These are phyloP conservation scores for Oryctes rhinoceros DNA, from an alignment of 1,140 invertebrate genomes.

Conservation along the genomic window DNA sequence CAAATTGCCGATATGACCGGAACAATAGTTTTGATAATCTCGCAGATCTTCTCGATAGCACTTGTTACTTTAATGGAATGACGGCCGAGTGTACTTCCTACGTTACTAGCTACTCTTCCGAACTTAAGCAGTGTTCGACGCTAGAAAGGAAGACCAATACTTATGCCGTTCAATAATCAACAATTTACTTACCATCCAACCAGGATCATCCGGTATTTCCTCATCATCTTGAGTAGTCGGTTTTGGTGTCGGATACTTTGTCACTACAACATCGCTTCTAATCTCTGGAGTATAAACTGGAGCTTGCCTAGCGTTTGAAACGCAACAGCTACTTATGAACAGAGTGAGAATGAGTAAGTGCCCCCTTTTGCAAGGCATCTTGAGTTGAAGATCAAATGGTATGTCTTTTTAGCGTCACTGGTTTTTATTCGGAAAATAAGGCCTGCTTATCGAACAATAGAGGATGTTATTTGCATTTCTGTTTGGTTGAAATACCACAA, in stretches of 20 bases:
- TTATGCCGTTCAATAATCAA: no score
- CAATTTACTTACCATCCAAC: slow-evolving; percentile 48
- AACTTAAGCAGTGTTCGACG: slow-evolving; percentile 54
- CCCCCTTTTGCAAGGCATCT: not conserved
- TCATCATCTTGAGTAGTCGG: slow-evolving; percentile 12
- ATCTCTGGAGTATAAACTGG: slow-evolving; percentile 13
- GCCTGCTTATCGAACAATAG: not conserved
- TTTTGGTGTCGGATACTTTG: slow-evolving; percentile 45
- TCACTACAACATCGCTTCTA: slow-evolving; percentile 49
- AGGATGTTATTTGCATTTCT: not conserved
- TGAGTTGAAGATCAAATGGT: not conserved
- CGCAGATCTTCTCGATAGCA: slow-evolving; percentile 59
- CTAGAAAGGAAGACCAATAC: slow-evolving; percentile 48
- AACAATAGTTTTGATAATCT: slow-evolving; percentile 59
- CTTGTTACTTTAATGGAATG: slow-evolving; percentile 54
- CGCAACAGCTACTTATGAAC: not conserved
- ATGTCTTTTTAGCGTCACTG: not conserved
- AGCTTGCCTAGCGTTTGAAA: slow-evolving; percentile 4
- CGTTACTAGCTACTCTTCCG: slow-evolving; percentile 54
- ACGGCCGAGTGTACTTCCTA: slow-evolving; percentile 56
- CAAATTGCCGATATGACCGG: slow-evolving; percentile 59
- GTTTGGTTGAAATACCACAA: not conserved
- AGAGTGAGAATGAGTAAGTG: not conserved
- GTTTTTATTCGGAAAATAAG: not conserved
- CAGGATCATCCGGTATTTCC: slow-evolving; percentile 43